A percentile compares a stretch with the other conserved stretches of the same genome.
These are phyloP conservation scores for Pristionchus mayeri DNA, from an alignment of 2,888 invertebrate genomes.

Conservation along the genomic window DNA sequence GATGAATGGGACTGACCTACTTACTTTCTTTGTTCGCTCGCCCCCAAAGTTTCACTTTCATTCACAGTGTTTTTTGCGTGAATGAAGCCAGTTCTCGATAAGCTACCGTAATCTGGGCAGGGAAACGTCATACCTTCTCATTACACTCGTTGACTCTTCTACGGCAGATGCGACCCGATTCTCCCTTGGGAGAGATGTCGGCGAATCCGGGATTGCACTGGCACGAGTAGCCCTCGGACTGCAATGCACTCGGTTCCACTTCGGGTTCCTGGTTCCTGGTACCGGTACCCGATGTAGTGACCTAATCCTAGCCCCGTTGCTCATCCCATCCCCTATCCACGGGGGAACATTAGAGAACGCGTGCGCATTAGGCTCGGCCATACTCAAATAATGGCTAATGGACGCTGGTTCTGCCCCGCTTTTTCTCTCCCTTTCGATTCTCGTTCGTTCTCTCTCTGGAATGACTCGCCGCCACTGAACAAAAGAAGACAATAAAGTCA, in stretches of 20 bases:
- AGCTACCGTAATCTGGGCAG: slow-evolving; percentile 17
- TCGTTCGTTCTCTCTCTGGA: slow-evolving; percentile 10
- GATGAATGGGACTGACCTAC: slow-evolving; percentile 38
- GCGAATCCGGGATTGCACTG: slow-evolving; percentile 75
- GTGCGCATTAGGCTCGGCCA: slow-evolving; percentile 30
- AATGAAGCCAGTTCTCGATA: background rate
- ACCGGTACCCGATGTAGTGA: background rate
- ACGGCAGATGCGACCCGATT: slow-evolving; percentile 71
- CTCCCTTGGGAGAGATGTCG: slow-evolving; percentile 70
- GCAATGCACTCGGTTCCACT: no score
- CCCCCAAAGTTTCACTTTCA: slow-evolving; percentile 29
- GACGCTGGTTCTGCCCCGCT: slow-evolving; percentile 13
- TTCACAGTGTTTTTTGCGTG: background rate
- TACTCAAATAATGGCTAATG: slow-evolving; percentile 28
- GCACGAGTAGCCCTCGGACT: slow-evolving; percentile 75
- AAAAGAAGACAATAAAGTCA: background rate
- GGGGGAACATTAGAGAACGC: slow-evolving; percentile 30
- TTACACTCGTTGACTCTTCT: slow-evolving; percentile 75
- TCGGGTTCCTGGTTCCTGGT: background rate
- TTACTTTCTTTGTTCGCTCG: background rate
- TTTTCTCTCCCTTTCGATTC: slow-evolving; percentile 10
- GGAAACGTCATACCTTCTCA: slow-evolving; percentile 56
- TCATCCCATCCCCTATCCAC: background rate
- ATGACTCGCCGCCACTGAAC: background rate
- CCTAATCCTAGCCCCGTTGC: background rate